Evolutionary conservation across 2,888 invertebrate species (phyloP).

Genomic region (Amiota mariae): DNA sequence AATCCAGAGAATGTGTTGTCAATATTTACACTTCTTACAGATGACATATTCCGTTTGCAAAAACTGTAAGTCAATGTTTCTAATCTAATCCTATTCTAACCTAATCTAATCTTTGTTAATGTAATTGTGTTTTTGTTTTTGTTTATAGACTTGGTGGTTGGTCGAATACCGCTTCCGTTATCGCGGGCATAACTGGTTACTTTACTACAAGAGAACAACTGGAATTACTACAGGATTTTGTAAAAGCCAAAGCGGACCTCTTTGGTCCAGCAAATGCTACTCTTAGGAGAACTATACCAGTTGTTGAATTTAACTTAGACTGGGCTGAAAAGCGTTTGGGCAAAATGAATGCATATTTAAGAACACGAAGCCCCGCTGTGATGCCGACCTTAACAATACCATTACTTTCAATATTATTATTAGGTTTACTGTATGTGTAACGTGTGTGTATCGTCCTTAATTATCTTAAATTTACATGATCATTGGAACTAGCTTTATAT

Average conservation of each 20-base stretch:
- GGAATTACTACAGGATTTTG: conserved; percentile 48
- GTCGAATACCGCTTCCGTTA: conserved; percentile 52
- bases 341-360: conserved; percentile 50
- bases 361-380: conserved; percentile 42
- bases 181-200: conserved; percentile 55
- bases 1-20: conserved; percentile 71
- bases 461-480: too few relatives aligned
- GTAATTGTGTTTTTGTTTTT: neutral
- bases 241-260: conserved; percentile 38
- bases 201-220: conserved; percentile 59
- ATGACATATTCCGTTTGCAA: conserved; percentile 47
- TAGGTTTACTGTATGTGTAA: too few relatives aligned
- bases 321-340: conserved; percentile 61
- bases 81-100: too few relatives aligned
- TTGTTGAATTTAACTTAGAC: conserved; percentile 58
- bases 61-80: conserved; percentile 53
- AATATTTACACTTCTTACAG: conserved; percentile 53
- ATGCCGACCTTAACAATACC: neutral
- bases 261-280: conserved; percentile 51
- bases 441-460: too few relatives aligned
- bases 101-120: too few relatives aligned
- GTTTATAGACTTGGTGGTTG: conserved; percentile 57
- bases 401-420: too few relatives aligned
- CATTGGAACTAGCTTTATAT: too few relatives aligned
- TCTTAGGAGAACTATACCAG: conserved; percentile 52